Percentiles rank a stretch among this genome's conserved stretches.
phyloP scores from a whole-genome alignment of 2,888 invertebrate genomes.

The Meiosimyza decipiens region DNA sequence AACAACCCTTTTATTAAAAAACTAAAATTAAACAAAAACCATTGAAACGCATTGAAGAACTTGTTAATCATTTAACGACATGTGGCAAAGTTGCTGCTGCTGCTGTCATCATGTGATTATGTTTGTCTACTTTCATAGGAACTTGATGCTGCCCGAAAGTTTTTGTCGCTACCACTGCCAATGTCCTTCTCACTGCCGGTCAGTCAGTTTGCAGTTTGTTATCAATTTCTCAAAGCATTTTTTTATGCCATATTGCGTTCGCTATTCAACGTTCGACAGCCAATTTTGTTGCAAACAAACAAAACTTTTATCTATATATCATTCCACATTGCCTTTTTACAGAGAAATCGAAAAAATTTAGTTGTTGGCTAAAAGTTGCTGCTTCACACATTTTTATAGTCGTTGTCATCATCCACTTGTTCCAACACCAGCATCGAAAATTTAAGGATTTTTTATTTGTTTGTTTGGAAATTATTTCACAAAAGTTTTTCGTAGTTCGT shows the following conservation, averaged over 20 bases:
- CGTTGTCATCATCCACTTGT: background rate
- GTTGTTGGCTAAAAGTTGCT: background rate
- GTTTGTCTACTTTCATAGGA: constrained; percentile 5
- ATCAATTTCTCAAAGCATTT: constrained; percentile 25
- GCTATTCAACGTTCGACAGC: constrained; percentile 4
- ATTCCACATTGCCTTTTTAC: background rate
- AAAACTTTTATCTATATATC: constrained; percentile 8
- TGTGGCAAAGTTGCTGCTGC: constrained; percentile 1
- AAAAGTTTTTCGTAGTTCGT: no score
- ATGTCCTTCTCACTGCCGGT: background rate
- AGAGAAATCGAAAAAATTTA: background rate
- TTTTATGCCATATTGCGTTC: background rate
- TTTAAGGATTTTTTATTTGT: no score
- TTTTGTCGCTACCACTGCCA: background rate
- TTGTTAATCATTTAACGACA: constrained; percentile 28
- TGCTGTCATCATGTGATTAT: constrained; percentile 11
- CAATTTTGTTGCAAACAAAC: constrained; percentile 29
- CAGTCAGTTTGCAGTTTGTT: background rate
- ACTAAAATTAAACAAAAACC: background rate
- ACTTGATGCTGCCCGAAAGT: background rate
- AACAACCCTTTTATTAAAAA: background rate
- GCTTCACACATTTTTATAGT: constrained; percentile 11
- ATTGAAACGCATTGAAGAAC: constrained; percentile 16
- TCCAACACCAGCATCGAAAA: no score
- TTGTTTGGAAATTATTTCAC: no score